These are phyloP conservation scores for Drosophila nebulosa DNA, from an alignment of 1,140 invertebrate genomes.

Conservation along the genomic window DNA sequence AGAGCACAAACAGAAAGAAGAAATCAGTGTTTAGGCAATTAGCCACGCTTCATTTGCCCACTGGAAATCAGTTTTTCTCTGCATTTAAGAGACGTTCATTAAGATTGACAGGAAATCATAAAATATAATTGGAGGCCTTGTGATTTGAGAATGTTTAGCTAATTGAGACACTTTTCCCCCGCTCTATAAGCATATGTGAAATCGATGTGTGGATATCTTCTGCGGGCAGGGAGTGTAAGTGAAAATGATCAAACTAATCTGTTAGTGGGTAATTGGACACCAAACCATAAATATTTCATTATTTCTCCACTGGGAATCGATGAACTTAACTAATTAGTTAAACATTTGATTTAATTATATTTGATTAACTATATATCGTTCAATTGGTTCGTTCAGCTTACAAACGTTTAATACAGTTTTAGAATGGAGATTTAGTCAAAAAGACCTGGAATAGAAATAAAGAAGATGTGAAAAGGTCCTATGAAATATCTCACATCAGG, in stretches of 20 bases:
- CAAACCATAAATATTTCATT: not conserved
- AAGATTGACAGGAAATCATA: conserved; percentile 75
- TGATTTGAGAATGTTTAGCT: conserved; percentile 39
- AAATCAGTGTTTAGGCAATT: conserved; percentile 55
- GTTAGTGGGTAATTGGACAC: not conserved
- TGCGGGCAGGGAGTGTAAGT: not conserved
- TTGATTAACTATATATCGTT: too few species aligned
- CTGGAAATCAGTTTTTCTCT: conserved; percentile 42
- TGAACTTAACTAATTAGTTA: not conserved
- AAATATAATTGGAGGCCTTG: conserved; percentile 63
- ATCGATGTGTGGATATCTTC: not conserved
- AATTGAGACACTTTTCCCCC: conserved; percentile 43
- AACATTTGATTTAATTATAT: not conserved
- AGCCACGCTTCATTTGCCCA: conserved; percentile 63
- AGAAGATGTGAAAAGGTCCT: too few species aligned
- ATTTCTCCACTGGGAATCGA: not conserved
- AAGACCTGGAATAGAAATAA: too few species aligned
- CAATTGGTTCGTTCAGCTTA: too few species aligned
- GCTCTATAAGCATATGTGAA: not conserved
- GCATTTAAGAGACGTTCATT: conserved; percentile 44
- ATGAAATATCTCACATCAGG: too few species aligned
- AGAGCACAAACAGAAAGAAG: conserved; percentile 19
- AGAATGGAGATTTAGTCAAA: too few species aligned
- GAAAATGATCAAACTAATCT: conserved; percentile 7
- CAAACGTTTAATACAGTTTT: too few species aligned